phyloP scores from a whole-genome alignment of 2,113 vertebrate genomes.

The Sylvicapra grimmia region DNA sequence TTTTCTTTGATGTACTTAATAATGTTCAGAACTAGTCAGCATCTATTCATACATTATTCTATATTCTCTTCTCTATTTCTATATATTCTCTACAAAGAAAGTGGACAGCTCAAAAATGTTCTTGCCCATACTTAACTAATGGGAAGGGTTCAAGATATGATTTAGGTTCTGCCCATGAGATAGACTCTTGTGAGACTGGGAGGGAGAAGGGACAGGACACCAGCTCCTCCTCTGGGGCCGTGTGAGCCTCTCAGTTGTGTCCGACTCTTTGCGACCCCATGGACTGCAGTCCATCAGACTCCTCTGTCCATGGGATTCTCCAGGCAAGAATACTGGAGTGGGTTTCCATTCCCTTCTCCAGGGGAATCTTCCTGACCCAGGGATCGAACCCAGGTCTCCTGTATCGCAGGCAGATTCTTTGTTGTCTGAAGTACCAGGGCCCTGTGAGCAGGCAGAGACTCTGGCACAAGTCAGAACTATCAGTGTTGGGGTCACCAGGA shows the following conservation, averaged over 20 bases:
- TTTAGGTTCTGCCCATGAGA: neutral
- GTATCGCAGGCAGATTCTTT: neutral
- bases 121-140: neutral
- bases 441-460: rapidly evolving
- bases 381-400: neutral
- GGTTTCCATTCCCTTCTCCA: neutral
- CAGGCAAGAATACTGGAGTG: neutral
- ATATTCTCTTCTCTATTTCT: neutral
- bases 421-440: neutral
- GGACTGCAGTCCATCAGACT: neutral
- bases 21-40: neutral
- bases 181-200: neutral
- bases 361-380: neutral
- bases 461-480: too few relatives aligned
- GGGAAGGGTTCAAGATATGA: neutral
- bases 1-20: neutral
- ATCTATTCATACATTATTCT: neutral
- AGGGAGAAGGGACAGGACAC: neutral
- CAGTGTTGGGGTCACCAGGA: neutral
- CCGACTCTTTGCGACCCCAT: neutral
- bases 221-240: neutral
- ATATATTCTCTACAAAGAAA: neutral
- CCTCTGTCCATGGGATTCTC: neutral
- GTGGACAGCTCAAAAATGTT: neutral
- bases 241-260: neutral